phyloP scores from a whole-genome alignment of 2,888 invertebrate genomes.

The Polydrusus cervinus region DNA sequence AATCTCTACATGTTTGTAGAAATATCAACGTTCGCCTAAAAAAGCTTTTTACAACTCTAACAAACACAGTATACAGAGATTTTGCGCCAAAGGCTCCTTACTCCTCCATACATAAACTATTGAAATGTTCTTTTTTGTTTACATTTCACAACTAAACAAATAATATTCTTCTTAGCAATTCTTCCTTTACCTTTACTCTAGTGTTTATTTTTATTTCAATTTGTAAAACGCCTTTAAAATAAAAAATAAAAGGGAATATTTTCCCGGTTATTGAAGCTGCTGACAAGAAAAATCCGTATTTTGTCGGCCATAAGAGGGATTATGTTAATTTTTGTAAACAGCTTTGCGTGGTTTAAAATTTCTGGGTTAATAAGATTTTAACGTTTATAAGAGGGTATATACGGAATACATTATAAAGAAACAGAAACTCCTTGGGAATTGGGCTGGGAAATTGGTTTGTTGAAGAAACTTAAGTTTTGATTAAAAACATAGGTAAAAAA shows the following conservation, averaged over 20 bases:
- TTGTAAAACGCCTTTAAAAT: slow-evolving; percentile 3
- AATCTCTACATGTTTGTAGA: too few species aligned
- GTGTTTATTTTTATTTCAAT: slow-evolving; percentile 6
- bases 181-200: neutral
- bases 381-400: slow-evolving; percentile 27
- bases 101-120: neutral
- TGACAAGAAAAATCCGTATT: slow-evolving; percentile 46
- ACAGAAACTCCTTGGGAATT: slow-evolving; percentile 13
- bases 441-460: slow-evolving; percentile 27
- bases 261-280: slow-evolving; percentile 39
- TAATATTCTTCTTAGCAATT: neutral
- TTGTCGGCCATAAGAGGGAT: slow-evolving; percentile 50
- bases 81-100: too few species aligned
- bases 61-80: too few species aligned
- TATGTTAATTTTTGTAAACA: slow-evolving; percentile 54
- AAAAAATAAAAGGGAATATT: slow-evolving; percentile 25
- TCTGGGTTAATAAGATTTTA: slow-evolving; percentile 41
- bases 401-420: slow-evolving; percentile 34
- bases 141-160: neutral
- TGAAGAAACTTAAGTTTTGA: neutral
- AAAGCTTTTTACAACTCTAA: too few species aligned
- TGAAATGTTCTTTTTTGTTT: neutral
- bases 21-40: too few species aligned
- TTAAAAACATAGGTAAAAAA: too few species aligned
- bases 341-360: slow-evolving; percentile 15